A percentile compares a stretch with the other conserved stretches of the same genome.
Conservation (phyloP, 1,140 invertebrate genomes). For the Paraescarpia echinospica region DNA sequence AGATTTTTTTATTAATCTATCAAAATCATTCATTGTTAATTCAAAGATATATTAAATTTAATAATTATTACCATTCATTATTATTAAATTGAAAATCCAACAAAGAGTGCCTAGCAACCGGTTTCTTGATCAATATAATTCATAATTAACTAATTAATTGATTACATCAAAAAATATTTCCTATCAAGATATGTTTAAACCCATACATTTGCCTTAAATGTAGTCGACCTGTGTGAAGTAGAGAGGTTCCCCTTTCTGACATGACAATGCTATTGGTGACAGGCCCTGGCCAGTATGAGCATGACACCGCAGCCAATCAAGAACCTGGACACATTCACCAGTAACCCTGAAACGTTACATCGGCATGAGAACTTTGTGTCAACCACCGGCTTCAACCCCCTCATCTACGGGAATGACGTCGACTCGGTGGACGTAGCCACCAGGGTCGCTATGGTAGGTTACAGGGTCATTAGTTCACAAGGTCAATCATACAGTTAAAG, state of each 20-base stretch:
- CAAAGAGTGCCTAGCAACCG: not conserved
- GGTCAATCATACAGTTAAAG: not conserved
- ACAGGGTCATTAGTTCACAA: not conserved
- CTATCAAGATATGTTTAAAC: not conserved
- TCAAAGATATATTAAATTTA: no score
- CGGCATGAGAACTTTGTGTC: conserved; percentile 61
- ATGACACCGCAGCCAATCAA: conserved; percentile 63
- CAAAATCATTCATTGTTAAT: no score
- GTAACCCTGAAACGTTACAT: conserved; percentile 55
- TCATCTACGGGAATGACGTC: conserved; percentile 94
- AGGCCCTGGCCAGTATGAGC: conserved; percentile 63
- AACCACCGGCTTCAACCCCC: conserved; percentile 70
- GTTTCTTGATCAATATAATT: not conserved
- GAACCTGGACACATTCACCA: conserved; percentile 59
- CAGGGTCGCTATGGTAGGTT: conserved; percentile 90
- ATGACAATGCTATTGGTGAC: not conserved
- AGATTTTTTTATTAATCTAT: no score
- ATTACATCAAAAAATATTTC: not conserved
- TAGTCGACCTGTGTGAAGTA: not conserved
- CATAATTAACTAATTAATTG: not conserved
- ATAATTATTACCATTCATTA: no score
- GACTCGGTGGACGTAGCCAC: conserved; percentile 99
- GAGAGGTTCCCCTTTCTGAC: not conserved
- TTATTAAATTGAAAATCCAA: not conserved
- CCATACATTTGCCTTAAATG: not conserved